A percentile compares a stretch with the other conserved stretches of the same genome.
Conservation (phyloP, 2,888 invertebrate species). For the Hedychridium roseum region DNA sequence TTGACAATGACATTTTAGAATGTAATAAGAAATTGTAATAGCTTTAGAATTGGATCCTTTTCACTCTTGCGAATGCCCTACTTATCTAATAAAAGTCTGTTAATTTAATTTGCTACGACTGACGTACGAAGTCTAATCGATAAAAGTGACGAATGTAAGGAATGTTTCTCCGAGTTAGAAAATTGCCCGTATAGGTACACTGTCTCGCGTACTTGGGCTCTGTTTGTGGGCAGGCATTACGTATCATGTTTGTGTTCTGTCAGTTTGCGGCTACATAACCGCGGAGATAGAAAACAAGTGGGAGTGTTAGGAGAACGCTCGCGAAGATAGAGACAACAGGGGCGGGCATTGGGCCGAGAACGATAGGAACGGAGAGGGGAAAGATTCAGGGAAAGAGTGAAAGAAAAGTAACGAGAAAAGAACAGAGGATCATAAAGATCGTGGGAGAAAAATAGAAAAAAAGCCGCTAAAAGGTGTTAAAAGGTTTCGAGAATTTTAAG, state of each 20-base stretch:
- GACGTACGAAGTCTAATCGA: not conserved
- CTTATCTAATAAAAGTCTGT: too few relatives aligned
- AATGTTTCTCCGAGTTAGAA: not conserved
- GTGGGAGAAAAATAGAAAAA: too few relatives aligned
- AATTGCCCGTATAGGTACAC: constrained; percentile 14
- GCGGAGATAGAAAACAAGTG: constrained; percentile 20
- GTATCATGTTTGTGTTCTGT: constrained; percentile 27
- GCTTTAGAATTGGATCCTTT: too few relatives aligned
- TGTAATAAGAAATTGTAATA: too few relatives aligned
- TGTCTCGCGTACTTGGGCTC: constrained; percentile 20
- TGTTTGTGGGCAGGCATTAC: constrained; percentile 29
- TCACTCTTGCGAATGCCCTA: too few relatives aligned
- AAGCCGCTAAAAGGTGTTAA: too few relatives aligned
- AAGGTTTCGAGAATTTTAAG: too few relatives aligned
- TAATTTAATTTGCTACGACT: too few relatives aligned
- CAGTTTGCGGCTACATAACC: constrained; percentile 19
- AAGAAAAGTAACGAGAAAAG: too few relatives aligned
- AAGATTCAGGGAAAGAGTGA: not conserved
- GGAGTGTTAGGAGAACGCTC: constrained; percentile 27
- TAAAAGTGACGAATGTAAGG: not conserved
- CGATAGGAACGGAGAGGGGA: not conserved
- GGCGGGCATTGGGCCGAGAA: not conserved
- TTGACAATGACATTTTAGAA: too few relatives aligned
- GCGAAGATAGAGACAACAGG: constrained; percentile 7
- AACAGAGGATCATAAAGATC: too few relatives aligned